Evolutionary conservation across 2,113 vertebrate species (phyloP).

Genomic region (Calyptommatus sinebrachiatus): DNA sequence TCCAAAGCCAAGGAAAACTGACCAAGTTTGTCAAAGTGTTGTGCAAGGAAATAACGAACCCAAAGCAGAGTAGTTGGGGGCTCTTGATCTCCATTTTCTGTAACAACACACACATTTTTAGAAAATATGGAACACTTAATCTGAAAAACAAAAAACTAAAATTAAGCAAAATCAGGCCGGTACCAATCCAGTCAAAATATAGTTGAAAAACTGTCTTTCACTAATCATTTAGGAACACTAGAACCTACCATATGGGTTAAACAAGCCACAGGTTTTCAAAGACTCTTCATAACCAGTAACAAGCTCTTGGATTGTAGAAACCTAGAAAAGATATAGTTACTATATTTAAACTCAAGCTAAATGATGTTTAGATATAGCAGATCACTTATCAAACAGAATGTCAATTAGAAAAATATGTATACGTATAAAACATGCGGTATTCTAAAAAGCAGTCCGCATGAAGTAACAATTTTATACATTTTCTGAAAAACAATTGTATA

Average conservation of each 20-base stretch:
- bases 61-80: slow-evolving; percentile 78
- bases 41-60: slow-evolving; percentile 79
- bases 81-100: slow-evolving; percentile 77
- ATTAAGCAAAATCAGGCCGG: neutral
- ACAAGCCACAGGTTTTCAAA: slow-evolving; percentile 74
- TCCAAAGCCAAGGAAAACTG: slow-evolving; percentile 78
- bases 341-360: neutral
- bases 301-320: slow-evolving; percentile 76
- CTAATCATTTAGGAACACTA: slow-evolving; percentile 21
- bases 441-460: neutral
- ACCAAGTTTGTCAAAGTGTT: slow-evolving; percentile 81
- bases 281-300: slow-evolving; percentile 77
- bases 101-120: slow-evolving; percentile 53
- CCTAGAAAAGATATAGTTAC: slow-evolving; percentile 53
- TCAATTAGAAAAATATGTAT: neutral
- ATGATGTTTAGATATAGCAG: neutral
- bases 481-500: too few species aligned
- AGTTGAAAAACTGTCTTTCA: neutral
- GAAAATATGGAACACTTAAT: neutral
- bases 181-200: neutral
- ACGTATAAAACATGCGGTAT: neutral
- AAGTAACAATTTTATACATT: too few species aligned
- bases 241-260: slow-evolving; percentile 73
- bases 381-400: neutral
- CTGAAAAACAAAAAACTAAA: slow-evolving; percentile 14